phyloP scores from a whole-genome alignment of 2,797 vertebrate genomes.

The Sebastes itinus region DNA sequence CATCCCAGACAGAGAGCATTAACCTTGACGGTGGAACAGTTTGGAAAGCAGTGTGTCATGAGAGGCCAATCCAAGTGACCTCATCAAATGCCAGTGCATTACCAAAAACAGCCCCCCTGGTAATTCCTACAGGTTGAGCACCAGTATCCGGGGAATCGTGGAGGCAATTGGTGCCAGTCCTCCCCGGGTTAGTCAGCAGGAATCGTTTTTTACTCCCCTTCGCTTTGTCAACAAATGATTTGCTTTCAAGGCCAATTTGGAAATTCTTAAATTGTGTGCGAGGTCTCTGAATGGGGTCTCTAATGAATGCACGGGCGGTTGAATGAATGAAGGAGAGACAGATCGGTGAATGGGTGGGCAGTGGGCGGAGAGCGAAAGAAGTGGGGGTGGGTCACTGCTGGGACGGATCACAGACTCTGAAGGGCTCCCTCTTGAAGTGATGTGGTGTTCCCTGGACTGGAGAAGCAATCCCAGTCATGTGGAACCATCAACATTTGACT shows the following conservation, averaged over 20 bases:
- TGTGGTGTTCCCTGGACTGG: neutral
- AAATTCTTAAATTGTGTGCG: constrained; percentile 1
- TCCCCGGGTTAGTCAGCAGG: neutral
- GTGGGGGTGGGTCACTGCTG: neutral
- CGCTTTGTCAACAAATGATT: constrained; percentile 39
- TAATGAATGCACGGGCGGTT: constrained; percentile 1
- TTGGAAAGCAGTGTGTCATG: neutral
- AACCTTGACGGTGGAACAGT: neutral
- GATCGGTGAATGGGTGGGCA: constrained; percentile 37
- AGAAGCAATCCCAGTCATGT: neutral
- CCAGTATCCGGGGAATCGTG: neutral
- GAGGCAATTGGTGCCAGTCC: neutral
- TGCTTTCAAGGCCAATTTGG: constrained; percentile 30
- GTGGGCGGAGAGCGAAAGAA: constrained; percentile 16
- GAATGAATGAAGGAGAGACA: constrained; percentile 15
- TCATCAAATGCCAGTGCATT: neutral
- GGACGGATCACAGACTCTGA: constrained; percentile 16
- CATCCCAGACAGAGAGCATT: neutral
- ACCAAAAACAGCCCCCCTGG: neutral
- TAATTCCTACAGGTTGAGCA: neutral
- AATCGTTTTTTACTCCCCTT: constrained; percentile 27
- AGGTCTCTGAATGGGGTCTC: constrained; percentile 6
- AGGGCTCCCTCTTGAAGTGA: neutral
- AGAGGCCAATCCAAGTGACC: neutral
- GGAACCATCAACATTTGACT: neutral